Evolutionary conservation across 1,140 invertebrate species (phyloP).

Genomic region (Pinna nobilis): DNA sequence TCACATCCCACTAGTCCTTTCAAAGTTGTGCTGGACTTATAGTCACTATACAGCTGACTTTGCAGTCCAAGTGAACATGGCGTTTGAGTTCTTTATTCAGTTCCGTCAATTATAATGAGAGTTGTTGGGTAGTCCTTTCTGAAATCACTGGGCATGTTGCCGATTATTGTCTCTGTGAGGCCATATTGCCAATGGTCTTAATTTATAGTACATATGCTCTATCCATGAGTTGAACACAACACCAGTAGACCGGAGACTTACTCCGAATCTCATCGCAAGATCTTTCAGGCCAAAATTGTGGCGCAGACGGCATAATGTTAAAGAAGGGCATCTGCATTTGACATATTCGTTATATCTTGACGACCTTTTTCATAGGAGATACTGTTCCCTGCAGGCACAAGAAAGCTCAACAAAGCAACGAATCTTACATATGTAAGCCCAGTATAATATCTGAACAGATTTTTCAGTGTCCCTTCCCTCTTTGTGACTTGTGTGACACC

Average conservation of each 20-base stretch:
- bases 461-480: constrained; percentile 26
- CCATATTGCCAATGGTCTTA: constrained; percentile 49
- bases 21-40: constrained; percentile 35
- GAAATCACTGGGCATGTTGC: constrained; percentile 43
- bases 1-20: constrained; percentile 39
- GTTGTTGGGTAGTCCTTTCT: constrained; percentile 40
- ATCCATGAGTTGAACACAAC: constrained; percentile 42
- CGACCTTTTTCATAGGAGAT: constrained; percentile 17
- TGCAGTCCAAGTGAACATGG: constrained; percentile 33
- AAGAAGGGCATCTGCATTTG: constrained; percentile 27
- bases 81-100: constrained; percentile 42
- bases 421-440: constrained; percentile 28
- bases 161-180: constrained; percentile 40
- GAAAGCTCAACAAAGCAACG: constrained; percentile 16
- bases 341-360: constrained; percentile 15
- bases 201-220: constrained; percentile 41
- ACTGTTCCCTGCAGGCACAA: not conserved
- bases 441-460: constrained; percentile 32
- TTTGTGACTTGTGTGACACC: not conserved
- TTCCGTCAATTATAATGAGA: constrained; percentile 47
- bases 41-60: constrained; percentile 47
- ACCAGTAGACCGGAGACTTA: constrained; percentile 32
- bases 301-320: not conserved
- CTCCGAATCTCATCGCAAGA: constrained; percentile 34
- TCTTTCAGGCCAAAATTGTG: constrained; percentile 43